Conservation (phyloP, 2,888 invertebrate species). For the Helleia helle region DNA sequence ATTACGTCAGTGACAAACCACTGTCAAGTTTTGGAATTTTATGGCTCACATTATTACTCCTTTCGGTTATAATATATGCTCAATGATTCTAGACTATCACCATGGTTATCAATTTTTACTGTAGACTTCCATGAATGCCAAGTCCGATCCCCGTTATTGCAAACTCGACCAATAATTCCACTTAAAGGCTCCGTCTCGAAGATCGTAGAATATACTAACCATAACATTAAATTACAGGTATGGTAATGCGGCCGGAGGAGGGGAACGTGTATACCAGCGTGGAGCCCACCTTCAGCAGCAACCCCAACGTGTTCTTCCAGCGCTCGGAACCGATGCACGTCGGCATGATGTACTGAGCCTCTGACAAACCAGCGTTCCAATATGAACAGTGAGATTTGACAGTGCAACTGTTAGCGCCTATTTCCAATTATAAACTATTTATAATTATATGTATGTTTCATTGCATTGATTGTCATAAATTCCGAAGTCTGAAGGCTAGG, state of each 20-base stretch:
- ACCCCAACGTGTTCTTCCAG: slow-evolving; percentile 93
- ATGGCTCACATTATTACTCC: too few species aligned
- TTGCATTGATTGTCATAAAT: not conserved
- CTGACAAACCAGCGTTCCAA: slow-evolving; percentile 67
- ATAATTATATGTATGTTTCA: not conserved
- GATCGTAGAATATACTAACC: not conserved
- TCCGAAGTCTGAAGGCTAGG: too few species aligned
- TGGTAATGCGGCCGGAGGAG: slow-evolving; percentile 86
- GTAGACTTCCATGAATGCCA: too few species aligned
- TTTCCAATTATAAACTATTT: slow-evolving; percentile 19
- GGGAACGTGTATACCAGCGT: slow-evolving; percentile 89
- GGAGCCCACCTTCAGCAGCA: slow-evolving; percentile 89
- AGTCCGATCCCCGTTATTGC: too few species aligned
- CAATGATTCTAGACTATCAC: too few species aligned
- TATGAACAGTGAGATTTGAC: slow-evolving; percentile 66
- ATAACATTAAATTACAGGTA: slow-evolving; percentile 63
- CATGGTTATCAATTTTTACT: too few species aligned
- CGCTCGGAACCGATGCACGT: slow-evolving; percentile 86
- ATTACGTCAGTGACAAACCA: too few species aligned
- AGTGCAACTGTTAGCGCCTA: slow-evolving; percentile 38
- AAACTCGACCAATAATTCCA: too few species aligned
- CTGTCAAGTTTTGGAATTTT: too few species aligned
- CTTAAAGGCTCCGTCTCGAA: too few species aligned
- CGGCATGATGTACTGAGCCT: slow-evolving; percentile 90
- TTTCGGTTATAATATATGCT: too few species aligned